A percentile compares a stretch with the other conserved stretches of the same genome.
Evolutionary conservation across 1,140 invertebrate species (phyloP).

Genomic region (Hycleus phaleratus): DNA sequence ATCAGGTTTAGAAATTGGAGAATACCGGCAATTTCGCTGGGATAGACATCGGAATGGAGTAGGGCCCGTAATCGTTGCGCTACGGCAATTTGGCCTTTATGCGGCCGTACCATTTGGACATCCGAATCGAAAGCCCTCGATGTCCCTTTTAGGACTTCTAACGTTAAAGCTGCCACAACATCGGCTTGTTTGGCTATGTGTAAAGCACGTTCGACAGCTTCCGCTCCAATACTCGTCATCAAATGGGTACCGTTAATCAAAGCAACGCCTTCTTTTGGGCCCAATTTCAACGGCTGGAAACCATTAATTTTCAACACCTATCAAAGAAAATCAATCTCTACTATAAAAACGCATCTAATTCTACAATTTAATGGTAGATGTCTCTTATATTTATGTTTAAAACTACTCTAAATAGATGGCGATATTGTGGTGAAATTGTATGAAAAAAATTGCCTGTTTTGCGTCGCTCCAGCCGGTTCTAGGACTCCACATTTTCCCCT

Average conservation of each 20-base stretch:
- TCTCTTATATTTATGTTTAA: too few species aligned
- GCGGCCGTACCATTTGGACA: constrained; percentile 59
- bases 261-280: constrained; percentile 64
- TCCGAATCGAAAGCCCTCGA: constrained; percentile 63
- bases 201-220: constrained; percentile 57
- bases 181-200: constrained; percentile 60
- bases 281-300: constrained; percentile 52
- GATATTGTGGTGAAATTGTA: too few species aligned
- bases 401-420: too few species aligned
- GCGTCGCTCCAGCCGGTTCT: constrained; percentile 64
- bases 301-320: constrained; percentile 41
- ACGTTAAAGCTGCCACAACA: constrained; percentile 60
- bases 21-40: constrained; percentile 61
- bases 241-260: constrained; percentile 72
- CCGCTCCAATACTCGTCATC: constrained; percentile 61
- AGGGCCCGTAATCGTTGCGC: constrained; percentile 55
- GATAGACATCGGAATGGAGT: constrained; percentile 60
- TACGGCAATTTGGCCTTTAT: constrained; percentile 59
- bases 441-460: constrained; percentile 47
- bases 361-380: too few species aligned
- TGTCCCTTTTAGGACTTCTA: constrained; percentile 68
- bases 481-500: constrained; percentile 71
- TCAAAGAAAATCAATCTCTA: too few species aligned
- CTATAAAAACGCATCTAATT: too few species aligned
- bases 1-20: not conserved